phyloP scores from a whole-genome alignment of 2,113 vertebrate genomes.

The Stigmatopora argus region DNA sequence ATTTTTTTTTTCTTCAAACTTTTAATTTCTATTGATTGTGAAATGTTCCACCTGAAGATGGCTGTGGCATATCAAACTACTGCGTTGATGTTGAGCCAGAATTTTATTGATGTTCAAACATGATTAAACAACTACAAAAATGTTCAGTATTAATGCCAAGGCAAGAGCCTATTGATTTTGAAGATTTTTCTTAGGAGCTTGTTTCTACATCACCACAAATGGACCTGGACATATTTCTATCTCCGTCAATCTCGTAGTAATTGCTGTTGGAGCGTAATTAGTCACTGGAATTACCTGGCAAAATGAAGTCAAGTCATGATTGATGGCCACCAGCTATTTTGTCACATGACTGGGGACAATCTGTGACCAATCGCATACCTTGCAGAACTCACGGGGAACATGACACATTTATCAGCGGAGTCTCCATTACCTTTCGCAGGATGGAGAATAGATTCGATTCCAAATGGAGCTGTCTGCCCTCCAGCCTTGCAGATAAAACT shows the following conservation, averaged over 20 bases:
- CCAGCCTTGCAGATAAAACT: constrained; percentile 62
- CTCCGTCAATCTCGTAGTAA: neutral
- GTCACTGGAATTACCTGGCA: constrained; percentile 50
- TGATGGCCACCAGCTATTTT: constrained; percentile 47
- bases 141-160: neutral
- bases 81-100: neutral
- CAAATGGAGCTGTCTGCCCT: constrained; percentile 54
- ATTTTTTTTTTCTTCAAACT: too few species aligned
- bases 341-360: constrained; percentile 59
- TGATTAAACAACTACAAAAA: neutral
- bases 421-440: constrained; percentile 66
- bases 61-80: neutral
- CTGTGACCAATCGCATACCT: constrained; percentile 49
- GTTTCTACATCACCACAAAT: neutral
- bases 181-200: neutral
- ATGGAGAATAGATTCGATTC: constrained; percentile 73
- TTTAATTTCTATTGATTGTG: too few species aligned
- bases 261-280: constrained; percentile 37
- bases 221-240: neutral
- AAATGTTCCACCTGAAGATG: neutral
- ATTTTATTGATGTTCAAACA: neutral
- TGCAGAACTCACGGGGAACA: constrained; percentile 45
- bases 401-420: constrained; percentile 65
- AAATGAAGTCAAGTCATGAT: constrained; percentile 53
- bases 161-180: neutral